Evolutionary conservation across 53 echinoderm and acorn worm species (phyloP), one percentile per base, ranked within the genome.

Genomic region (Patiria pectinifera): DNA sequence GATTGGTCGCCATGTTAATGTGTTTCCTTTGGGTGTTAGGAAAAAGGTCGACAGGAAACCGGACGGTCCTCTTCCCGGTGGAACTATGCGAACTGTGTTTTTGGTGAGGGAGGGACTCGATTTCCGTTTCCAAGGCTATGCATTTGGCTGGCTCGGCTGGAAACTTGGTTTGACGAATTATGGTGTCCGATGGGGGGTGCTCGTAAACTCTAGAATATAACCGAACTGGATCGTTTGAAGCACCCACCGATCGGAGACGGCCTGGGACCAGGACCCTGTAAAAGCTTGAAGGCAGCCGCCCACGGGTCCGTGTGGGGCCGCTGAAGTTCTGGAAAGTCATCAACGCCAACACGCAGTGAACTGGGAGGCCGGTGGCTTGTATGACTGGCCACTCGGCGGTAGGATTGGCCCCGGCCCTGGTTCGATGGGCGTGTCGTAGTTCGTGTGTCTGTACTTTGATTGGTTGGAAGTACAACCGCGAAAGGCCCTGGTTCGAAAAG

Each of bases 1-100:
- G 15, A 93, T 93, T 4, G 89, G 93, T 2, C 88, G 82, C 88
- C 88, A 93, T 8, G 8, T 45, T 13, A 61, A 83, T 18, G 86
- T 45, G 6, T 69, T 44, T 44, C 59, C 87, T 22, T 87, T 58
- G 16, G 93, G 82, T 4, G 83, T 25, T 4, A 93, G 75, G 18
- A 93, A 58, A 61, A 76, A 71, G 13, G 83, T 46, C 9, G 91
- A 91, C 69, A 85, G 48, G 78, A 60, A 84, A 5, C 85, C 71
- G 11, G 44, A 62, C 13, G 21, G 48, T 70, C 11, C 26, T 23
- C 10, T 15, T 19, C 69, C 69, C 24, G 19, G 15, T 2, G 69
- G 45, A 15, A 26, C 71, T 25, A 14, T n/a, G 22, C 71, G 45
- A 60, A 86, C 16, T 35, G 86, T 45, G 1, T 35, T 46, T n/a